phyloP scores from a whole-genome alignment of 2,113 vertebrate species.

The Gopherus evgoodei region DNA sequence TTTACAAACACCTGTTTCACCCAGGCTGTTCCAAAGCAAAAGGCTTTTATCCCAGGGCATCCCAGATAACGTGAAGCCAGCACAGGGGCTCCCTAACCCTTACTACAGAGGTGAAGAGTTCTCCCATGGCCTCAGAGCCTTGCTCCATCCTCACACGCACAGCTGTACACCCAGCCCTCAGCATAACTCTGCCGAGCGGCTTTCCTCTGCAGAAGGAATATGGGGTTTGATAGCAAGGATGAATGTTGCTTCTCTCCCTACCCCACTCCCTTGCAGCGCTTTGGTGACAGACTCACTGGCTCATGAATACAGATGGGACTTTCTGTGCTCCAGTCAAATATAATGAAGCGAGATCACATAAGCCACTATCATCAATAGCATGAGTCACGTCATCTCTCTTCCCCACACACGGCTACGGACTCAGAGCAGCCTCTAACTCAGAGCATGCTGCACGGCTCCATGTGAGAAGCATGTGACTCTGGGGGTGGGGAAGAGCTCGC shows the following conservation, averaged over 20 bases:
- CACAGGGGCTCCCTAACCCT: background rate
- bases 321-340: background rate
- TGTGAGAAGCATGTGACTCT: accelerated
- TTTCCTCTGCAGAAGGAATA: background rate
- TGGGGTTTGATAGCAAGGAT: background rate
- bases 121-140: background rate
- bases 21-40: background rate
- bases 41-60: background rate
- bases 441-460: accelerated
- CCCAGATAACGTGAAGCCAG: background rate
- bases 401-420: background rate
- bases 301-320: accelerated
- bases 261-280: background rate
- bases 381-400: background rate
- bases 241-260: background rate
- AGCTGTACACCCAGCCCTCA: background rate
- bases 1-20: background rate
- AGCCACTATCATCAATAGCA: background rate
- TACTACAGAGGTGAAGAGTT: background rate
- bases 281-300: accelerated
- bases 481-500: background rate
- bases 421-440: background rate
- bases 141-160: background rate
- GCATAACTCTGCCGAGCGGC: background rate
- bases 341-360: accelerated